Evolutionary conservation across 2,797 vertebrate genomes (phyloP), one percentile per base, ranked within the genome.

Genomic region (Melanotaenia parkinsoni): DNA sequence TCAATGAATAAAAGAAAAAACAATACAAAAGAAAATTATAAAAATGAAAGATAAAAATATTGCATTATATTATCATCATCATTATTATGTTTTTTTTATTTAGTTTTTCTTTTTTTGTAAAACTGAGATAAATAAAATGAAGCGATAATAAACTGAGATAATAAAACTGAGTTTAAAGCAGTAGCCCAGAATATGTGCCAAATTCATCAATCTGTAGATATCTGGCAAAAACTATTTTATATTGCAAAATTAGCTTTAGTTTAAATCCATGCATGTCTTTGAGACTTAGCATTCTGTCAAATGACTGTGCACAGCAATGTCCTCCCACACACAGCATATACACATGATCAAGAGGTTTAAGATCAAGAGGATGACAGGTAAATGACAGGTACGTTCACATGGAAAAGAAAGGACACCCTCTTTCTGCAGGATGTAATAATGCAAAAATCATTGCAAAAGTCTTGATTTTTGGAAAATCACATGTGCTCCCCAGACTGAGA

Each of bases 351-450:
- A 60, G 47, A 69, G 38, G n/a, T 77, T 88, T 79, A 65, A 53
- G 50, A 83, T 83, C 88, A 91, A 93, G 88, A 91, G 92, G 88
- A 85, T 94, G 92, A 92, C 91, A 85, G 79, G 95, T 95, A 94
- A 95, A 95, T 95, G 94, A 88, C 81, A 47, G 24, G 11, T 5
- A 54, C 11, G 14, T 54, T 54, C 22, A 22, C 6, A 4, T 54
- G 51, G 13, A 54, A 54, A 26, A 28, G 51, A 54, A 54, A 24
- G 24, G 1, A 54, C 22, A 54, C 11, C 51, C 5, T 24, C 22
- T 4, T 26, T 54, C 22, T 26, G 7, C 47, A 50, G 9, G n/a
- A 22, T 22, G n/a, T 2, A 22, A 10, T 50, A n/a, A 50, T 18
- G 40, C 40, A 18, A 16, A 45, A 45, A 45, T 3, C 14, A 9